Evolutionary conservation across 2,888 invertebrate species (phyloP).

Genomic region (Chloromyia formosa): DNA sequence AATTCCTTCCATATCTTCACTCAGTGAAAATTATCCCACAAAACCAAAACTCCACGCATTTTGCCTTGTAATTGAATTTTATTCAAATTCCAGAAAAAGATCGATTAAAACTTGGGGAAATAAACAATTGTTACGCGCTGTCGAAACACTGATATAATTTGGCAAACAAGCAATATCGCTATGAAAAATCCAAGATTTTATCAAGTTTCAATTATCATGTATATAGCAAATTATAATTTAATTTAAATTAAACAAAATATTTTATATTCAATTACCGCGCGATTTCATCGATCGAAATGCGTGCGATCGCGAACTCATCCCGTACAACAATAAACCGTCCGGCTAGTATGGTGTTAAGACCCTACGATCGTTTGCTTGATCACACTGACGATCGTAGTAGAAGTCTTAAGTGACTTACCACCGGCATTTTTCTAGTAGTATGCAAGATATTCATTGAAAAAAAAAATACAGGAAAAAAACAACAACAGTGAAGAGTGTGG

Average conservation of each 20-base stretch:
- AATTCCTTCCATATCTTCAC: not conserved
- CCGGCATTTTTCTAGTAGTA: conserved; percentile 21
- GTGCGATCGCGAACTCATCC: conserved; percentile 47
- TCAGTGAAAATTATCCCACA: not conserved
- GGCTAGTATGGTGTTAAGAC: conserved; percentile 37
- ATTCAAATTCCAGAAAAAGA: not conserved
- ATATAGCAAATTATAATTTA: not conserved
- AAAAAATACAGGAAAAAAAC: not conserved
- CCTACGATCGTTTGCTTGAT: conserved; percentile 37
- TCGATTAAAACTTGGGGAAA: conserved; percentile 4
- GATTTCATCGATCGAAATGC: conserved; percentile 40
- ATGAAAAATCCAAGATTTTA: not conserved
- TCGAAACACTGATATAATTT: not conserved
- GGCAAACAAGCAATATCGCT: not conserved
- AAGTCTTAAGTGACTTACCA: conserved; percentile 32
- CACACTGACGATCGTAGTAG: conserved; percentile 1
- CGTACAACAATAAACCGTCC: conserved; percentile 44
- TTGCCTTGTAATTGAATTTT: not conserved
- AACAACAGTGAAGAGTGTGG: conserved; percentile 29
- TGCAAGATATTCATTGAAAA: too few species aligned
- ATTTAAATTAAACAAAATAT: conserved; percentile 20
- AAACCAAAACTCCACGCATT: conserved; percentile 30
- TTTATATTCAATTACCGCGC: conserved; percentile 40
- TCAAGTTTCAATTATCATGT: not conserved
- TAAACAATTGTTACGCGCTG: not conserved